Evolutionary conservation across 2,113 vertebrate genomes (phyloP).

Genomic region (Cryptomyrus ogoouensis): DNA sequence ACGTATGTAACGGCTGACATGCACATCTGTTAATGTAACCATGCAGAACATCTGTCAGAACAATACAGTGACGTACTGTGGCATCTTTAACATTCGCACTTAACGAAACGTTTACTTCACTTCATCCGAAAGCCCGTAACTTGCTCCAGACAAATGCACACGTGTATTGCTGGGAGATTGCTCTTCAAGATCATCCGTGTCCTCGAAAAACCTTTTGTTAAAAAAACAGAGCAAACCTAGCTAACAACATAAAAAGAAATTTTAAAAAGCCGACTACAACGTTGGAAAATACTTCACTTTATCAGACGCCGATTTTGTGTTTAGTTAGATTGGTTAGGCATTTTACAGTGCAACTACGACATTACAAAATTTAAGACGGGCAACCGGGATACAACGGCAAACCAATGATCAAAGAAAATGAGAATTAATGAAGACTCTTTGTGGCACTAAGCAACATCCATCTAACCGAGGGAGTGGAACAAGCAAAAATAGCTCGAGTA

Average conservation of each 20-base stretch:
- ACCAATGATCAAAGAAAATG: neutral
- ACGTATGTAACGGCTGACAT: neutral
- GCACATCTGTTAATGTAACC: neutral
- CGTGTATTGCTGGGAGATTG: neutral
- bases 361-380: neutral
- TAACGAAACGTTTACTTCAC: neutral
- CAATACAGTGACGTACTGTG: neutral
- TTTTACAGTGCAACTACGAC: neutral
- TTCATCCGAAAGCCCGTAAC: neutral
- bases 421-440: neutral
- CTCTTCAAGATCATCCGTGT: neutral
- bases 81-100: neutral
- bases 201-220: neutral
- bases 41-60: slow-evolving; percentile 2
- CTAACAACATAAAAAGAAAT: neutral
- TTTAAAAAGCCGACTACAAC: neutral
- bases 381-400: neutral
- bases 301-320: neutral
- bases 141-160: neutral
- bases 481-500: neutral
- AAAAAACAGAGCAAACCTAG: neutral
- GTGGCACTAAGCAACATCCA: neutral
- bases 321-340: neutral
- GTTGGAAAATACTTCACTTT: neutral
- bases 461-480: neutral